These are phyloP conservation scores for Heterohyrax brucei DNA, from an alignment of 2,797 vertebrate species.

Conservation along the genomic window DNA sequence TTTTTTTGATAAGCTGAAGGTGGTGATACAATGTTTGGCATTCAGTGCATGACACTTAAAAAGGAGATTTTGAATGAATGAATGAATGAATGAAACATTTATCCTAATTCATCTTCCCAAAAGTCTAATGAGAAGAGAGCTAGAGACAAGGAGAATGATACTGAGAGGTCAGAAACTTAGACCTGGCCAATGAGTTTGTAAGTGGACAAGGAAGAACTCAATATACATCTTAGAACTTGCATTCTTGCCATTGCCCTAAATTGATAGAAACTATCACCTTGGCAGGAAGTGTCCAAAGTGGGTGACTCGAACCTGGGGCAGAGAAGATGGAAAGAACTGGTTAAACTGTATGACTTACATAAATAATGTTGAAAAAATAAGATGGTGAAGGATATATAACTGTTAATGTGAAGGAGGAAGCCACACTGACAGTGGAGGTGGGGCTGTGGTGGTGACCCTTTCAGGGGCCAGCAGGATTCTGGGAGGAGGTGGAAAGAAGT, in stretches of 20 bases:
- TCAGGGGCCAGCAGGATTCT: background rate
- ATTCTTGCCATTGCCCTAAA: background rate
- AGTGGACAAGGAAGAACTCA: background rate
- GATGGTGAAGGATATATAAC: background rate
- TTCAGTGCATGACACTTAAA: background rate
- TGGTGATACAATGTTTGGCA: no score
- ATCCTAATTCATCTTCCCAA: background rate
- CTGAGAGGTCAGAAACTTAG: background rate
- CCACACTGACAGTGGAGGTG: accelerated
- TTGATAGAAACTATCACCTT: background rate
- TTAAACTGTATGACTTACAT: background rate
- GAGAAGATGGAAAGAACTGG: background rate
- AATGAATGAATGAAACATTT: constrained; percentile 44
- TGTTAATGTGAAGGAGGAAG: background rate
- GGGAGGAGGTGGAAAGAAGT: background rate
- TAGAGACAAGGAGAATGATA: background rate
- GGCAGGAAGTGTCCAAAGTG: background rate
- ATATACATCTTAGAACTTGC: background rate
- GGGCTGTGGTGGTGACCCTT: background rate
- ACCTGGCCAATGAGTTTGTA: background rate
- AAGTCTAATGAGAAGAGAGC: background rate
- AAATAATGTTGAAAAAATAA: background rate
- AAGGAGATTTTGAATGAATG: background rate
- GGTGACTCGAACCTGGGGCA: background rate
- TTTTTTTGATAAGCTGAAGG: background rate